Base-by-base conservation (phyloP, 2,888 invertebrate genomes). In the Cephus nigrinus region DNA sequence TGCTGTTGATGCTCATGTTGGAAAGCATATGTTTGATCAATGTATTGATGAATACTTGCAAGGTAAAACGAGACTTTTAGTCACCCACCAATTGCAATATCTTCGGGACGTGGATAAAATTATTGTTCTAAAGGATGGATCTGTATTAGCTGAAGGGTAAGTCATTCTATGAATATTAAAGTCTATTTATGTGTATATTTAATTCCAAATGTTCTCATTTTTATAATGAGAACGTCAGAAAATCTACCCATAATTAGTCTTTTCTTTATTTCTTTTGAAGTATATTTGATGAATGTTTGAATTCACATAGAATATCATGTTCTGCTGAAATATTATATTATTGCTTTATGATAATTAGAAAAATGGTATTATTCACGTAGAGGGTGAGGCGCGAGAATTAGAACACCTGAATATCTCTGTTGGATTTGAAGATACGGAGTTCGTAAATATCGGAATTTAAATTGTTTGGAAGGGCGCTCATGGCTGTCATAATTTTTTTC, bases 1-100 rank as follows among this genome's bases (percentile, higher is more conserved):
- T 80, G 98, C 98, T 0, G 98, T 98, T n/a, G 98, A 98, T 92
- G 94, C 97, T 0, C 96, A 97, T 90, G 98, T 98, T 1, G 97
- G 97, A 1, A 94, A 96, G 5, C 96, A 97, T 91, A 93, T 98
- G 84, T 98, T 98, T 92, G 96, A 98, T 88, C 94, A 95, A 86
- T 97, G 96, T 87, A 93, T 97, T 76, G 93, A 94, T 11, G 93
- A 93, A 55, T 92, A 93, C 82, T 90, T 95, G 35, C 91, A 91
- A 71, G 90, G 92, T 36, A 93, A 93, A 84, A 92, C 93, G 1
- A 89, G 93, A 73, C 91, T 94, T 77, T 91, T 94, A 23, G 93
- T 94, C 33, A 95, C 94, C 3, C 94, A 94, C 90, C 94, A 94
- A 83, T 85, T 94, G 4, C 94, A 94, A 85, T 94, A 93, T 82